A percentile compares a stretch with the other conserved stretches of the same genome.
These are phyloP conservation scores for Cantharis rufa DNA, from an alignment of 2,888 invertebrate genomes.

Conservation along the genomic window DNA sequence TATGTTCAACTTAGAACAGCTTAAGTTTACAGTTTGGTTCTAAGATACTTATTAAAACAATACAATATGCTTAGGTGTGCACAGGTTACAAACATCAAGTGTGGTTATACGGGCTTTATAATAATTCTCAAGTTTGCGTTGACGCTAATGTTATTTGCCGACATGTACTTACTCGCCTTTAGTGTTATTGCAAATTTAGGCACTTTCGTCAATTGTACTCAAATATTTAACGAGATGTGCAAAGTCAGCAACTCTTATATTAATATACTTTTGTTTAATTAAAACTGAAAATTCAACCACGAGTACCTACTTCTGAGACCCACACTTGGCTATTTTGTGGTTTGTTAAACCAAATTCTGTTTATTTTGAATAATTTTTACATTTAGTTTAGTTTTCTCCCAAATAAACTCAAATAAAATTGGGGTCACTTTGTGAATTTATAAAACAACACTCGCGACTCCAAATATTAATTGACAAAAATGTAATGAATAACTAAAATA, in stretches of 20 bases:
- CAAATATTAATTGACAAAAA: neutral
- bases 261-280: neutral
- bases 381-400: neutral
- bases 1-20: neutral
- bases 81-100: neutral
- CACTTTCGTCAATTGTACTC: neutral
- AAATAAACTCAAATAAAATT: neutral
- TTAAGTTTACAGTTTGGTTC: neutral
- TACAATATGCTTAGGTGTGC: constrained; percentile 2
- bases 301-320: neutral
- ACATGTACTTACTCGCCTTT: constrained; percentile 8
- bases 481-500: neutral
- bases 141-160: constrained; percentile 8
- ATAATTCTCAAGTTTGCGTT: constrained; percentile 17
- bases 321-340: neutral
- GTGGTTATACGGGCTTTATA: constrained; percentile 10
- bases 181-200: neutral
- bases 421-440: neutral
- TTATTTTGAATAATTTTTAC: neutral
- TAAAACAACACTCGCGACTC: neutral
- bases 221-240: neutral
- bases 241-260: neutral
- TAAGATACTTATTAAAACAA: neutral
- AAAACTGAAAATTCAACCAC: neutral
- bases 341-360: neutral